Evolutionary conservation across 2,797 vertebrate species (phyloP), one percentile per base, ranked within the genome.

Genomic region (Pseudomugil gertrudae): DNA sequence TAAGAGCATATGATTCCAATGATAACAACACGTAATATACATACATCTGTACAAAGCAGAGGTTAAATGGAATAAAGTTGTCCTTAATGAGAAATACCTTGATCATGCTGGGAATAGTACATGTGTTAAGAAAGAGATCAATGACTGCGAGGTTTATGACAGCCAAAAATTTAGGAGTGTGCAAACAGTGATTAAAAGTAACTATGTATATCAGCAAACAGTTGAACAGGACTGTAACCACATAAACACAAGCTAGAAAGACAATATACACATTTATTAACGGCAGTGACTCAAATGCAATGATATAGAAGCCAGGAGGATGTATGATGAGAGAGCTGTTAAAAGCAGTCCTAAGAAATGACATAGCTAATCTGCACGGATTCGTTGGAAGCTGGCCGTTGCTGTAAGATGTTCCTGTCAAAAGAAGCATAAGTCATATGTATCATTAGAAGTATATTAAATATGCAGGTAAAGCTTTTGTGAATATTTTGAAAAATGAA

Each of bases 111-210:
- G 92, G 93, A 59, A 94, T 91, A 2, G 63, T 66, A n/a, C 82
- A 74, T 0, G 87, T 81, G 69, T 77, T 94, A 0, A 92, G 47
- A 11, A 89, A 1, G 5, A 92, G 0, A 57, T 94, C 92, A 54
- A 87, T 81, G 1, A 90, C 68, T 9, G 91, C 89, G 0, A 93
- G 86, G 68, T 92, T 92, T 21, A 70, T 72, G 5, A 93, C 81
- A 0, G 92, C 92, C 57, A 92, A 8, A 55, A 87, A 93, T 14
- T 91, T 93, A 2, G 92, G 89, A n/a, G 85, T 82, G 76, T 92
- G 91, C 33, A 93, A 75, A 23, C 1, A 58, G 3, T 23, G 71
- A 40, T 86, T 87, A n/a, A 78, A 75, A 13, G 24, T 11, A 51
- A 93, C 87, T 0, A 90, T 38, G 4, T 27, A 84, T 29, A 94